Conservation (phyloP, 2,888 invertebrate genomes). For the Plusia festucae region DNA sequence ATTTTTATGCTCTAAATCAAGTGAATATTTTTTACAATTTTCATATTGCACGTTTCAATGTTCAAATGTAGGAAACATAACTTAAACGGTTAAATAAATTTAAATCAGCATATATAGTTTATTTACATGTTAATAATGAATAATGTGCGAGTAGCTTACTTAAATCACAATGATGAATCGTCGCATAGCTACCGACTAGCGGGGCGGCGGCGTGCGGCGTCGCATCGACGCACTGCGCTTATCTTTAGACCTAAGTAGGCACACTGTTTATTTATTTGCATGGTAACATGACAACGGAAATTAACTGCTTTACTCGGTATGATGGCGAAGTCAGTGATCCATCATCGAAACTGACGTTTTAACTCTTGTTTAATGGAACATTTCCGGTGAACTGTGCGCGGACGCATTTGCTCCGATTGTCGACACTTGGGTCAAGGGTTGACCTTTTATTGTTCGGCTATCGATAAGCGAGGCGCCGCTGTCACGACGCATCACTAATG, state of each 20-base stretch:
- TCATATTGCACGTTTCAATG: neutral
- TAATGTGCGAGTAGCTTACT: slow-evolving; percentile 25
- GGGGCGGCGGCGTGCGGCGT: neutral
- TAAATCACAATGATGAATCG: slow-evolving; percentile 48
- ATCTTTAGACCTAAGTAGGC: slow-evolving; percentile 30
- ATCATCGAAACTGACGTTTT: slow-evolving; percentile 68
- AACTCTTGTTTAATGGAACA: slow-evolving; percentile 71
- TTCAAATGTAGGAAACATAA: too few relatives aligned
- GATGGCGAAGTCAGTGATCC: slow-evolving; percentile 64
- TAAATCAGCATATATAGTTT: neutral
- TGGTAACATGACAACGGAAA: slow-evolving; percentile 61
- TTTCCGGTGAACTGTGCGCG: slow-evolving; percentile 71
- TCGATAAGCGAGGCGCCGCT: slow-evolving; percentile 76
- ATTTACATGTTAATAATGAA: slow-evolving; percentile 18
- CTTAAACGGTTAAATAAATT: neutral
- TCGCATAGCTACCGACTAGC: slow-evolving; percentile 27
- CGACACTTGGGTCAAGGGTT: slow-evolving; percentile 71
- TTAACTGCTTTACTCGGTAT: slow-evolving; percentile 59
- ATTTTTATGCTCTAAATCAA: neutral
- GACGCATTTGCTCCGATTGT: slow-evolving; percentile 70
- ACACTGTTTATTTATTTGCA: slow-evolving; percentile 56
- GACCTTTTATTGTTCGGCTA: slow-evolving; percentile 75
- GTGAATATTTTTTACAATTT: too few relatives aligned
- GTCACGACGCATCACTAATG: slow-evolving; percentile 62
- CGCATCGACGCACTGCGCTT: slow-evolving; percentile 29